A percentile compares a stretch with the other conserved stretches of the same genome.
These are phyloP conservation scores for Cervus canadensis DNA, from an alignment of 2,113 vertebrate genomes.

Conservation along the genomic window DNA sequence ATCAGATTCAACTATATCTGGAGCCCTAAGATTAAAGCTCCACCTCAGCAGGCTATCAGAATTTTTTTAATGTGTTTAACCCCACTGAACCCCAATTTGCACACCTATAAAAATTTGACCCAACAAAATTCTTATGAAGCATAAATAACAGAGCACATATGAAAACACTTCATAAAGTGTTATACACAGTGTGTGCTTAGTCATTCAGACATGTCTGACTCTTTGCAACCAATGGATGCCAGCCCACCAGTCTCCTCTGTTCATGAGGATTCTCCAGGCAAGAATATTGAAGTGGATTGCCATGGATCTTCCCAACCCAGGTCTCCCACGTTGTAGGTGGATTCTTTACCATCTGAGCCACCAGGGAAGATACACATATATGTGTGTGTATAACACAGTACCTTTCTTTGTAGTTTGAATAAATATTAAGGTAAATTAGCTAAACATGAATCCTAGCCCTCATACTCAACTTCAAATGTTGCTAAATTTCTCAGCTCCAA, in stretches of 20 bases:
- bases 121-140: not conserved
- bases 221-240: not conserved
- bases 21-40: not conserved
- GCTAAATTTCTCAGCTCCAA: not conserved
- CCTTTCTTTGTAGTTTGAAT: not conserved
- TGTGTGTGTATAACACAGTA: not conserved
- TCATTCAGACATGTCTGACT: fast-evolving
- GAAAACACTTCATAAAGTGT: not conserved
- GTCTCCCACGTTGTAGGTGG: not conserved
- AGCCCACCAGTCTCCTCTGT: not conserved
- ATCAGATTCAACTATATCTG: not conserved
- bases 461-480: not conserved
- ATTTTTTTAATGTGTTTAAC: not conserved
- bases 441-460: not conserved
- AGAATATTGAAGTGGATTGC: not conserved
- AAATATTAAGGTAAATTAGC: not conserved
- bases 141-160: not conserved
- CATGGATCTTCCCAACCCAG: not conserved
- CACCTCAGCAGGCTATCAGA: not conserved
- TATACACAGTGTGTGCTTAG: not conserved
- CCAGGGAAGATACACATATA: not conserved
- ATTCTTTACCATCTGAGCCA: not conserved
- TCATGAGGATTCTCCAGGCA: not conserved
- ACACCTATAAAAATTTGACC: not conserved
- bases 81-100: not conserved